phyloP scores from a whole-genome alignment of 2,113 vertebrate genomes.

The Platycercus adscitus region DNA sequence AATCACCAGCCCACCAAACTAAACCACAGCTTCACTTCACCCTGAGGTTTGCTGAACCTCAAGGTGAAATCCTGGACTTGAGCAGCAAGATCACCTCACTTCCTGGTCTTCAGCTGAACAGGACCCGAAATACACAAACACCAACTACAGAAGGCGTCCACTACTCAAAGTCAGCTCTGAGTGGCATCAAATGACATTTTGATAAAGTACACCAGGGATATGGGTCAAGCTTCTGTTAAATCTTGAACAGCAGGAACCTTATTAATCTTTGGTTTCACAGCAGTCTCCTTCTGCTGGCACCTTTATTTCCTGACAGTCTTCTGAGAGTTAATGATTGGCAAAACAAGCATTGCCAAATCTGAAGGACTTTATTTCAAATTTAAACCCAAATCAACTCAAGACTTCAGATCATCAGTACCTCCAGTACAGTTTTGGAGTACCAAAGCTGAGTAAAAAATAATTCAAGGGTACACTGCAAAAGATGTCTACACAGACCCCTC shows the following conservation, averaged over 20 bases:
- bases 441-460: background rate
- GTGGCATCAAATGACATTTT: background rate
- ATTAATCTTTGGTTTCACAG: conserved; percentile 16
- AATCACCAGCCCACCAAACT: background rate
- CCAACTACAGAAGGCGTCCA: background rate
- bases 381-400: background rate
- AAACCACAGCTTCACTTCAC: background rate
- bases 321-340: background rate
- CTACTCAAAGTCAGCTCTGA: background rate
- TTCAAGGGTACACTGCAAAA: background rate
- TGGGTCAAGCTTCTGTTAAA: background rate
- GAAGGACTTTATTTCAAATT: background rate
- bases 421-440: background rate
- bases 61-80: background rate
- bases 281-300: background rate
- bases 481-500: background rate
- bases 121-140: background rate
- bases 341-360: background rate
- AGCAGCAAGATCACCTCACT: background rate
- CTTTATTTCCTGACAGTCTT: background rate
- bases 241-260: background rate
- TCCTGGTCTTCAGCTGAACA: background rate
- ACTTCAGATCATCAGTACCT: background rate
- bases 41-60: background rate
- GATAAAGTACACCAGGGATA: background rate